Percentiles rank a stretch among this genome's conserved stretches.
These are phyloP conservation scores for Magallana gigas DNA, from an alignment of 1,140 invertebrate genomes.

Conservation along the genomic window DNA sequence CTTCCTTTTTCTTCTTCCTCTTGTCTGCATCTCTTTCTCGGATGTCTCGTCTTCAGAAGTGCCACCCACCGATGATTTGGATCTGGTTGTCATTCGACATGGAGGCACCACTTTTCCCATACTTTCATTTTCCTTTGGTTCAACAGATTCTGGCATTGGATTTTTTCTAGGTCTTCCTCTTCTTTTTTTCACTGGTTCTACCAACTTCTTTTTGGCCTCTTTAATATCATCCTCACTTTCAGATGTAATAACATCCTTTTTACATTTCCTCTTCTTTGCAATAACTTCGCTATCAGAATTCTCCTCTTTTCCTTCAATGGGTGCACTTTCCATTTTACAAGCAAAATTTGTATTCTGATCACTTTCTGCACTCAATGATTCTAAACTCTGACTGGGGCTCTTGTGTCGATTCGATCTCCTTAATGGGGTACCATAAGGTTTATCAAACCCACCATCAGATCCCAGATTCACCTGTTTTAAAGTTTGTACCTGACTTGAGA, in stretches of 20 bases:
- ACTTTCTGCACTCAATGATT: neutral
- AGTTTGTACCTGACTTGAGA: neutral
- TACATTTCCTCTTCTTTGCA: neutral
- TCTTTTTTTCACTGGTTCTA: neutral
- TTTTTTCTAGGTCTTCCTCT: constrained; percentile 2
- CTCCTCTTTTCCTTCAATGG: neutral
- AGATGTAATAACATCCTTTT: constrained; percentile 8
- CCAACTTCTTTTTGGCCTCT: neutral
- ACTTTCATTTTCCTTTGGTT: neutral
- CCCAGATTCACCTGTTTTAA: neutral
- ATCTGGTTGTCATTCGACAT: neutral
- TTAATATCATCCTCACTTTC: neutral
- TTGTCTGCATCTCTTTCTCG: neutral
- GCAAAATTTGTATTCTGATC: neutral
- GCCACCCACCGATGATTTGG: neutral
- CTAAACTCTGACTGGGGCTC: neutral
- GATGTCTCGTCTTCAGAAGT: neutral
- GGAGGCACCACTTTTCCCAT: neutral
- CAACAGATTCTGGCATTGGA: neutral
- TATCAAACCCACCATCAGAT: neutral
- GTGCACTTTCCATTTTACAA: neutral
- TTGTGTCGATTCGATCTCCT: neutral
- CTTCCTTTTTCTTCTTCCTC: neutral
- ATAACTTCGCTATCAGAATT: neutral
- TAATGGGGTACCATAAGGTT: neutral